These are phyloP conservation scores for Drosophila meridionalis DNA, from an alignment of 2,888 invertebrate species.

Conservation along the genomic window DNA sequence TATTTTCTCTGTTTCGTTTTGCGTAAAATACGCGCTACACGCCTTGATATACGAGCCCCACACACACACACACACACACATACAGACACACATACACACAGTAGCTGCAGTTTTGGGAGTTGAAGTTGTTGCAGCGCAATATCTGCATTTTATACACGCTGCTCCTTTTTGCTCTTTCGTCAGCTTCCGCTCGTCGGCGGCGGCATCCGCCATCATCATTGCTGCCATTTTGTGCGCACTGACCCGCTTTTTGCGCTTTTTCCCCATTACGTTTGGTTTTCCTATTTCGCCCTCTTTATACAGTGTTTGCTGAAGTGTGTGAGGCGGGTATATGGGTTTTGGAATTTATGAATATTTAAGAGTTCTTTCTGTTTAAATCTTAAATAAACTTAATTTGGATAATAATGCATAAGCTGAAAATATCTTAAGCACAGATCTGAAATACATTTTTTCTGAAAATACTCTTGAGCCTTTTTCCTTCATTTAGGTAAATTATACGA, in stretches of 20 bases:
- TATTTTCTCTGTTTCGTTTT: slow-evolving; percentile 57
- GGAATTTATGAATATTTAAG: not conserved
- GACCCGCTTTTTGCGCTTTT: slow-evolving; percentile 76
- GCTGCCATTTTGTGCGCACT: slow-evolving; percentile 76
- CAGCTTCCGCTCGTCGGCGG: slow-evolving; percentile 53
- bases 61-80: not conserved
- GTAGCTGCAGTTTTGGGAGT: slow-evolving; percentile 15
- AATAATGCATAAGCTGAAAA: too few relatives aligned
- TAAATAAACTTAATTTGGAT: not conserved
- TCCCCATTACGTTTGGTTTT: slow-evolving; percentile 71
- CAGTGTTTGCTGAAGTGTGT: not conserved
- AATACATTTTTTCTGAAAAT: too few relatives aligned
- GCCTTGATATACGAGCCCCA: slow-evolving; percentile 62
- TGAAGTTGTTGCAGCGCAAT: slow-evolving; percentile 46
- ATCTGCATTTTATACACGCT: slow-evolving; percentile 69
- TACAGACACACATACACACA: not conserved
- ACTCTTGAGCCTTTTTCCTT: too few relatives aligned
- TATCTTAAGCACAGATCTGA: too few relatives aligned
- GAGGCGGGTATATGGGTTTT: not conserved
- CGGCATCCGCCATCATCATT: slow-evolving; percentile 73
- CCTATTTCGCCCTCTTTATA: slow-evolving; percentile 51
- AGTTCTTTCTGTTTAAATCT: not conserved
- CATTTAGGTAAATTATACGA: too few relatives aligned
- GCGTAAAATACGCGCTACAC: slow-evolving; percentile 68
- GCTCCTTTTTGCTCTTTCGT: slow-evolving; percentile 54